Base-by-base conservation (phyloP, 2,113 vertebrate species). In the Phrynosoma blainvillii region DNA sequence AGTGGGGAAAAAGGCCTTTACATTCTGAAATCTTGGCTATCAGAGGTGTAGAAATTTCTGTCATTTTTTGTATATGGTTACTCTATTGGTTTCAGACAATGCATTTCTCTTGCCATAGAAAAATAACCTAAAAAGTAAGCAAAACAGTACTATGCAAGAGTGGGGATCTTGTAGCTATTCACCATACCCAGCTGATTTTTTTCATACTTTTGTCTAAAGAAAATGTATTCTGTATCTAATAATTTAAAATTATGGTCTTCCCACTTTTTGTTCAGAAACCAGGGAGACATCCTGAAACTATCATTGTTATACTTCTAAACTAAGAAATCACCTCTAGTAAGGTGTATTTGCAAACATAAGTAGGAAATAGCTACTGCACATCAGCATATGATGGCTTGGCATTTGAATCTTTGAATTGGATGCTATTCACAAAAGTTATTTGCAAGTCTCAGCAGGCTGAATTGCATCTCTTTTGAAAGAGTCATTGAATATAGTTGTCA, bases 381-480 rank as follows among this genome's bases (percentile, higher is more conserved):
- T 87, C 94, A 91, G 79, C 91, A 95, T 92, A 91, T 90, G 59
- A 40, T 81, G 77, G 92, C 87, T 87, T 93, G n/a, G 70, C 62
- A 95, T 94, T 93, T 30, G 27, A 81, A 87, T 47, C 93, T 95
- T 90, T 92, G 93, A 84, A 74, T 93, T 93, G 92, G 89, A 94
- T 95, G 88, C 94, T 95, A 89, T 95, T 94, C 85, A 86, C 91
- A 90, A 94, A 94, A 32, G 95, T 91, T 89, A 93, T 95, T 94
- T 95, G 93, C 47, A 88, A 27, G 86, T 93, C 40, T 56, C 70
- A 59, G 90, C 62, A 84, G 80, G 90, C 47, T 84, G 52, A 84
- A 79, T 94, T 89, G 93, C 95, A 94, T 91, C 40, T 94, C 94
- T 96, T 95, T 94, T 95, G 71, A 88, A 91, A 90, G 83, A 16